Conservation (phyloP, 2,888 invertebrate genomes). For the Pterobdella sp. region DNA sequence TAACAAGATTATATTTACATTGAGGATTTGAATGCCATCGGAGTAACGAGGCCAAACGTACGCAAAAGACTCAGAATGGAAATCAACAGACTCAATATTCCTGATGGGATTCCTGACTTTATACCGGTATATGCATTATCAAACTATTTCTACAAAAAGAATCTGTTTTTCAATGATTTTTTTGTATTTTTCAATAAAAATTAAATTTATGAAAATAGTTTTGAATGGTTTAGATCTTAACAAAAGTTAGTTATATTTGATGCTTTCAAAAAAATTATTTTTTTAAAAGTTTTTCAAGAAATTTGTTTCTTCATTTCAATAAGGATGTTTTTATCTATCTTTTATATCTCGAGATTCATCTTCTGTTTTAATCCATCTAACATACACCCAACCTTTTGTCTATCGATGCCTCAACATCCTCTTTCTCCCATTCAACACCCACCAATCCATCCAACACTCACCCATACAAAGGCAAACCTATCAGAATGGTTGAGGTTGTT, state of each 20-base stretch:
- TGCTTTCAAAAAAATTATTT: background rate
- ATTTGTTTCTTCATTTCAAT: background rate
- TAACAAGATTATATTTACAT: too few relatives aligned
- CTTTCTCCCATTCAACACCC: background rate
- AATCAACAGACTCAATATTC: slow-evolving; percentile 84
- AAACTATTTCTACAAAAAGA: too few relatives aligned
- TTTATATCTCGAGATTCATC: background rate
- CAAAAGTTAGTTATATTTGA: too few relatives aligned
- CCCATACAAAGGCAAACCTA: slow-evolving; percentile 48
- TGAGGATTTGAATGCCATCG: slow-evolving; percentile 62
- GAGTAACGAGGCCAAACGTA: slow-evolving; percentile 92
- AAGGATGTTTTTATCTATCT: background rate
- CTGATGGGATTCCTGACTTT: slow-evolving; percentile 80
- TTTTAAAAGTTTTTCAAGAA: background rate
- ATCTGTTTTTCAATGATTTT: background rate
- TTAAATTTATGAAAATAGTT: too few relatives aligned
- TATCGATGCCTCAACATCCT: background rate
- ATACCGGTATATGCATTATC: slow-evolving; percentile 49
- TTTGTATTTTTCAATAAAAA: background rate
- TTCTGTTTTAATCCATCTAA: background rate
- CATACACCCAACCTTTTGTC: background rate
- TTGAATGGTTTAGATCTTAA: too few relatives aligned
- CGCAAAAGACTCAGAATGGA: slow-evolving; percentile 89
- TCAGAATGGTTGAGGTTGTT: slow-evolving; percentile 84
- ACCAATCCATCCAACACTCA: background rate